phyloP scores from a whole-genome alignment of 2,113 vertebrate species.

The Ageneiosus marmoratus region DNA sequence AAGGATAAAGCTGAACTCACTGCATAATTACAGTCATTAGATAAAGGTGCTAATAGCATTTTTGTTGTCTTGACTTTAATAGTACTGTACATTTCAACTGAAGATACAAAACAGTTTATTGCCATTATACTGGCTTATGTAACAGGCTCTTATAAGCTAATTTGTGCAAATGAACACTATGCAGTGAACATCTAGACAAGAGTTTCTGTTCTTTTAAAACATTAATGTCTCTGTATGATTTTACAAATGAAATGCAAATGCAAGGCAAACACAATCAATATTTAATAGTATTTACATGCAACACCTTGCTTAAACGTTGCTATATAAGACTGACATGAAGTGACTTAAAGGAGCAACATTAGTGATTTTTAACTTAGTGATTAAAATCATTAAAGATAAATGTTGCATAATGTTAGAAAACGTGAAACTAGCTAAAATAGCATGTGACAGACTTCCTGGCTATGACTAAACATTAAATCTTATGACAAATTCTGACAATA shows the following conservation, averaged over 20 bases:
- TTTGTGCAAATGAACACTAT: background rate
- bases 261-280: background rate
- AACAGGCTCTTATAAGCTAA: background rate
- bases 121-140: too few relatives aligned
- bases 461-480: too few relatives aligned
- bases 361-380: too few relatives aligned
- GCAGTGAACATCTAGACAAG: background rate
- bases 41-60: background rate
- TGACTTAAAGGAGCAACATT: too few relatives aligned
- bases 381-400: too few relatives aligned
- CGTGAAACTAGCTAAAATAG: too few relatives aligned
- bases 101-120: background rate
- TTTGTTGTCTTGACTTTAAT: background rate
- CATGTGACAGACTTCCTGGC: too few relatives aligned
- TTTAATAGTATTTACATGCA: background rate
- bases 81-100: background rate
- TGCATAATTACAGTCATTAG: slow-evolving; percentile 1
- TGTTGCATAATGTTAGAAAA: too few relatives aligned
- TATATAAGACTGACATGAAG: background rate
- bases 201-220: background rate
- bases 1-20: background rate
- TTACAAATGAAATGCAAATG: background rate
- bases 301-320: background rate
- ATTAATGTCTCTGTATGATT: background rate
- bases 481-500: too few relatives aligned